These are phyloP conservation scores for Microplitis manilae DNA, from an alignment of 2,888 invertebrate species.

Conservation along the genomic window DNA sequence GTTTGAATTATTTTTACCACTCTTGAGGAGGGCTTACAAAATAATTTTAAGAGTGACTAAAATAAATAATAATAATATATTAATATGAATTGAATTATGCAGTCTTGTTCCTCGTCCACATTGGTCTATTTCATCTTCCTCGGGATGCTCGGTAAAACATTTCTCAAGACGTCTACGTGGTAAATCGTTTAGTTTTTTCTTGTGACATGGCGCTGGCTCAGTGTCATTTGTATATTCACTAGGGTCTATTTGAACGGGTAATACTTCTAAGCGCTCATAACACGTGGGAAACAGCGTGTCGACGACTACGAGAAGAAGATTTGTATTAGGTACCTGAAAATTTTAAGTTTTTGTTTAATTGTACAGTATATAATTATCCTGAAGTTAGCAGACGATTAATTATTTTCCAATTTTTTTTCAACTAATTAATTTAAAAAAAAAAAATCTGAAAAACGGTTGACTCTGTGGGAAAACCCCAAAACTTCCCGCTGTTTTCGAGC, in stretches of 20 bases:
- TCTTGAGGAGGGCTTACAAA: slow-evolving; percentile 39
- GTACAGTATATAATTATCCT: no score
- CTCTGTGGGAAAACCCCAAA: no score
- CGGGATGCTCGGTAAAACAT: slow-evolving; percentile 84
- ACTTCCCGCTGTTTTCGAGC: no score
- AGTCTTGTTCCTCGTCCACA: slow-evolving; percentile 69
- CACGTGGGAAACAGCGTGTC: slow-evolving; percentile 74
- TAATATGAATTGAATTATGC: slow-evolving; percentile 51
- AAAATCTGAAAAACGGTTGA: no score
- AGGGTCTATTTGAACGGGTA: slow-evolving; percentile 72
- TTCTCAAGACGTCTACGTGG: slow-evolving; percentile 80
- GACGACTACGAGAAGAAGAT: slow-evolving; percentile 84
- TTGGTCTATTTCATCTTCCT: slow-evolving; percentile 73
- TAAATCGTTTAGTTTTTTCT: slow-evolving; percentile 80
- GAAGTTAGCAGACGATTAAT: no score
- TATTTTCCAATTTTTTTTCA: no score
- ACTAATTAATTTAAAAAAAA: no score
- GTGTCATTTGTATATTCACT: slow-evolving; percentile 68
- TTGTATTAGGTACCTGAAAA: slow-evolving; percentile 79
- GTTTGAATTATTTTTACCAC: slow-evolving; percentile 11
- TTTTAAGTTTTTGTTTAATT: background rate
- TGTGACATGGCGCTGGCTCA: slow-evolving; percentile 80
- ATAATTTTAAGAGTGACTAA: slow-evolving; percentile 48
- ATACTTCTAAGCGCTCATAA: slow-evolving; percentile 73
- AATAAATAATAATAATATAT: slow-evolving; percentile 43